phyloP scores from a whole-genome alignment of 2,888 invertebrate species.

The Ophion obscuratus region DNA sequence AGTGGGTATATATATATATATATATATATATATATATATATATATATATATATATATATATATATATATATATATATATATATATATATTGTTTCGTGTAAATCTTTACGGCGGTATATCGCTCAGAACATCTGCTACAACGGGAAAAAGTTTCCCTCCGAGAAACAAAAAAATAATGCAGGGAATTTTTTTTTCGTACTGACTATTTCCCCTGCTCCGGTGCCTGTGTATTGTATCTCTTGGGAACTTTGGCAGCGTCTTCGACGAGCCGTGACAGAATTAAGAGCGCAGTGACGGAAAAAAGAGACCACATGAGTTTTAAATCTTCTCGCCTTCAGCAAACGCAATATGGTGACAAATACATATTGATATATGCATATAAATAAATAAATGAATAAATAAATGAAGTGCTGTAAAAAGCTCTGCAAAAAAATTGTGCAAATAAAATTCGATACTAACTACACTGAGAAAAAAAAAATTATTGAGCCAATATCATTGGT shows the following conservation, averaged over 20 bases:
- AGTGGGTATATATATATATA: too few species aligned
- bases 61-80: background rate
- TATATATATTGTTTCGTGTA: background rate
- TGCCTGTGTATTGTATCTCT: conserved; percentile 7
- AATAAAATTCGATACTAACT: too few species aligned
- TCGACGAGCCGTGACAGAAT: conserved; percentile 52
- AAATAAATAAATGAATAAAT: too few species aligned
- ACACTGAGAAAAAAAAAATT: too few species aligned
- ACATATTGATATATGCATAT: too few species aligned
- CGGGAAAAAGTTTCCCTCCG: too few species aligned
- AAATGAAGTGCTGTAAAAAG: too few species aligned
- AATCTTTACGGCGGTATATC: background rate
- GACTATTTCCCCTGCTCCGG: conserved; percentile 6
- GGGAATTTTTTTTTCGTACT: background rate
- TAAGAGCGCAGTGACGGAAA: conserved; percentile 11
- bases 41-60: too few species aligned
- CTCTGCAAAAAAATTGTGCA: too few species aligned
- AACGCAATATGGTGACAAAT: background rate
- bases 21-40: too few species aligned
- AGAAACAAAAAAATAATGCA: too few species aligned
- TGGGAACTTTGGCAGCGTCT: conserved; percentile 37
- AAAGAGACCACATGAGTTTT: conserved; percentile 29
- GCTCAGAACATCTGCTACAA: conserved; percentile 14
- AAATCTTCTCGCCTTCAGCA: conserved; percentile 33
- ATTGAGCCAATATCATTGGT: too few species aligned